Conservation (phyloP, 2,113 vertebrate genomes). For the Corythornis cristatus region DNA sequence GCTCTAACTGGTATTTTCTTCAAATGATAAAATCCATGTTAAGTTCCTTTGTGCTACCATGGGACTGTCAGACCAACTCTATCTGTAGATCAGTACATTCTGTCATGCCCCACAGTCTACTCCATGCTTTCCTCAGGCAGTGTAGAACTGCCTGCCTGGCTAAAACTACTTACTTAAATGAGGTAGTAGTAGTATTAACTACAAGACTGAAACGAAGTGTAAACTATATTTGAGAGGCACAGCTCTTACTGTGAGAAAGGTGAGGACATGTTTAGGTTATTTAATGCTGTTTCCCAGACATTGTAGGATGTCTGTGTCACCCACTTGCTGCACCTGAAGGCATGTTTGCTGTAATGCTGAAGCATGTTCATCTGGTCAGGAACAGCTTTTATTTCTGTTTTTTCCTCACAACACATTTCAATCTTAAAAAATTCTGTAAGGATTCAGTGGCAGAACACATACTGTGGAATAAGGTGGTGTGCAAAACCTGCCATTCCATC, state of each 20-base stretch:
- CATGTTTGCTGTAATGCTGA: neutral
- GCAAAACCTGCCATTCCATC: neutral
- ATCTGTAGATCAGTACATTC: neutral
- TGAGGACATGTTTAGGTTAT: neutral
- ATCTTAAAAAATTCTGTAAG: neutral
- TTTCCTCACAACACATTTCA: neutral
- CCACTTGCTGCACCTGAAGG: neutral
- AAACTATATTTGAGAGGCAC: neutral
- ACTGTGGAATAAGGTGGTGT: neutral
- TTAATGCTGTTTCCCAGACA: neutral
- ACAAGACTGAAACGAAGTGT: neutral
- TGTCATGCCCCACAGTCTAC: neutral
- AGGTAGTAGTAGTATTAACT: neutral
- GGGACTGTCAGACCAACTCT: neutral
- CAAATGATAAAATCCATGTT: neutral
- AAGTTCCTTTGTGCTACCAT: neutral
- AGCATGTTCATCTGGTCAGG: neutral
- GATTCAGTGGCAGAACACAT: neutral
- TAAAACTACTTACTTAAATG: neutral
- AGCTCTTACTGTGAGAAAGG: neutral
- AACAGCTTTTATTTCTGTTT: neutral
- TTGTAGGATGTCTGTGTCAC: neutral
- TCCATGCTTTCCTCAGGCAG: neutral
- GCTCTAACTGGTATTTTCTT: neutral
- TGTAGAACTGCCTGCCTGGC: neutral